Evolutionary conservation across 1,140 invertebrate species (phyloP).

Genomic region (Mesaphorura yosii): DNA sequence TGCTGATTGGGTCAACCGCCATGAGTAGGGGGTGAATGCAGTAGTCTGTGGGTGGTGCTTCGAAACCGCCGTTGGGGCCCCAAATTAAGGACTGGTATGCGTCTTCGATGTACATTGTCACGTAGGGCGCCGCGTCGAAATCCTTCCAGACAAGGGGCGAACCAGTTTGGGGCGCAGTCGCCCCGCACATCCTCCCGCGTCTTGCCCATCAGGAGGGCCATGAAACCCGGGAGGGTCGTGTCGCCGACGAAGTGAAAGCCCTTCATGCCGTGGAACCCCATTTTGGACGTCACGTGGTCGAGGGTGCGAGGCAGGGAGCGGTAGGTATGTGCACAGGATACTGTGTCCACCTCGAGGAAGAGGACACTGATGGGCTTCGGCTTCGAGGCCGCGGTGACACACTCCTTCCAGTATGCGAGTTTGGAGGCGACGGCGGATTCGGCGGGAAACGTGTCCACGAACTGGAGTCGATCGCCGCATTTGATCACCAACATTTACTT

Average conservation of each 20-base stretch:
- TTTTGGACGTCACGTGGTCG: neutral
- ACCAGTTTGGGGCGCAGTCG: conserved; percentile 27
- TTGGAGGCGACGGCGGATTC: neutral
- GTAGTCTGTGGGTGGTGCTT: conserved; percentile 38
- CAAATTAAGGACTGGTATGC: conserved; percentile 41
- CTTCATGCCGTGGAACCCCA: conserved; percentile 1
- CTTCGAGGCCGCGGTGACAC: neutral
- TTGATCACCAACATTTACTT: neutral
- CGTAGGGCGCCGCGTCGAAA: conserved; percentile 38
- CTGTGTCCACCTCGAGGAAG: conserved; percentile 4
- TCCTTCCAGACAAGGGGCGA: conserved; percentile 40
- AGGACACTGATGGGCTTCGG: conserved; percentile 6
- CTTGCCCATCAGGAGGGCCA: conserved; percentile 3
- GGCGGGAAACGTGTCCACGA: conserved; percentile 1
- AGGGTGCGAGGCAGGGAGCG: conserved; percentile 5
- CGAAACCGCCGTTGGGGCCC: conserved; percentile 39
- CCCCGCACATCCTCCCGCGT: conserved; percentile 1
- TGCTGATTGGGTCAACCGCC: too few relatives aligned
- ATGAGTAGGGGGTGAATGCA: conserved; percentile 43
- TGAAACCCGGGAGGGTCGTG: neutral
- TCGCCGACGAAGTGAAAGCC: conserved; percentile 4
- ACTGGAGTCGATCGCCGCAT: neutral
- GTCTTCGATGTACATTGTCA: conserved; percentile 43
- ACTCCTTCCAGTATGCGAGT: conserved; percentile 5
- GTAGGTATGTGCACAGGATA: conserved; percentile 6